A percentile compares a stretch with the other conserved stretches of the same genome.
Evolutionary conservation across 2,797 vertebrate species (phyloP).

Genomic region (Crocidura indochinensis): DNA sequence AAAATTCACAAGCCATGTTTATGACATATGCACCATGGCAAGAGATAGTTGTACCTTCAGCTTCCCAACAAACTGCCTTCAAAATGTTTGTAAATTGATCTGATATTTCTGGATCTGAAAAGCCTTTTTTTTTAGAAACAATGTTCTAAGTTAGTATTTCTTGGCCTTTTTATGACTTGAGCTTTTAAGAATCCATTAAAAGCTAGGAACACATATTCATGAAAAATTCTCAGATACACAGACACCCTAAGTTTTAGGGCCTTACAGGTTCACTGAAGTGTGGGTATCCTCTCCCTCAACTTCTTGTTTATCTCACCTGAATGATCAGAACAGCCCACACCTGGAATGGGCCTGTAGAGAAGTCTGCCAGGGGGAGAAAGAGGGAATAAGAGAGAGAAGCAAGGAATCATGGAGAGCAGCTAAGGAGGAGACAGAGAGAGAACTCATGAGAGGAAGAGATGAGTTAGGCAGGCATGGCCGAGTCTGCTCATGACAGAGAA

Average conservation of each 20-base stretch:
- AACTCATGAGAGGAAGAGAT: too few species aligned
- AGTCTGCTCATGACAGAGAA: too few species aligned
- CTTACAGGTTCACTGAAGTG: background rate
- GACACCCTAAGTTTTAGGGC: background rate
- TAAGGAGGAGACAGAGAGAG: too few species aligned
- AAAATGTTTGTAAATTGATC: slow-evolving; percentile 73
- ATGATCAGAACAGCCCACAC: too few species aligned
- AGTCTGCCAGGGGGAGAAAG: too few species aligned
- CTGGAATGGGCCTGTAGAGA: too few species aligned
- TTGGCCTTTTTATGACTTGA: slow-evolving; percentile 61
- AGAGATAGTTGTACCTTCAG: slow-evolving; percentile 65
- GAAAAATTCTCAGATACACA: slow-evolving; percentile 37
- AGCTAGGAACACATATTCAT: background rate
- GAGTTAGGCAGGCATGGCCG: too few species aligned
- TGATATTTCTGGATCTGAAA: slow-evolving; percentile 61
- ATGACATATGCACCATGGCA: slow-evolving; percentile 36
- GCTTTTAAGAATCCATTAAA: slow-evolving; percentile 48
- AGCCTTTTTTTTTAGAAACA: slow-evolving; percentile 73
- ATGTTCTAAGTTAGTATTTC: slow-evolving; percentile 68
- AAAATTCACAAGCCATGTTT: background rate
- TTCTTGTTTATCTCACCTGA: too few species aligned
- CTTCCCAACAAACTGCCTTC: slow-evolving; percentile 64
- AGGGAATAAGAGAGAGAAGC: too few species aligned
- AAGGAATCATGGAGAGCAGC: too few species aligned
- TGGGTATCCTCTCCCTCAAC: too few species aligned